Evolutionary conservation across 2,113 vertebrate genomes (phyloP).

Genomic region (Centropus bengalensis): DNA sequence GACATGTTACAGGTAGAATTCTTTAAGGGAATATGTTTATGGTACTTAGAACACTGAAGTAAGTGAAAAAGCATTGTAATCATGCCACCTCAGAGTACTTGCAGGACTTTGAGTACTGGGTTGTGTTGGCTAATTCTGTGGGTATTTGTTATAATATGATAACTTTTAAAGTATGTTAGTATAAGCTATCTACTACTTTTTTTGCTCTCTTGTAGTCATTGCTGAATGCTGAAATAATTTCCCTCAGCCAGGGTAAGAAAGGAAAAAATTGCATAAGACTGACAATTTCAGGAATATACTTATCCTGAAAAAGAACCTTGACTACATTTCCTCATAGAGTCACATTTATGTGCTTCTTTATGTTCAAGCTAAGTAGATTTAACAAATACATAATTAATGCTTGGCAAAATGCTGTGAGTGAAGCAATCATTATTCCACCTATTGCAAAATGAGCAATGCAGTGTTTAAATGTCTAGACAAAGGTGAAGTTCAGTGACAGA

Average conservation of each 20-base stretch:
- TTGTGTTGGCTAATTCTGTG: not conserved
- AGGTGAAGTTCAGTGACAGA: not conserved
- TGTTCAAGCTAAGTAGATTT: not conserved
- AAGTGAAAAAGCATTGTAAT: not conserved
- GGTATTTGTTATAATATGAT: not conserved
- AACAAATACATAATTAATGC: not conserved
- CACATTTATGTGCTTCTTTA: not conserved
- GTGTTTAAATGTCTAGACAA: not conserved
- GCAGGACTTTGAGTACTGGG: not conserved
- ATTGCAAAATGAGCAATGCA: not conserved
- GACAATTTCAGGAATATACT: not conserved
- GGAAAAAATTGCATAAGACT: not conserved
- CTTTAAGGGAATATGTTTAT: not conserved
- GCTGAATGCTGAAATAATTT: not conserved
- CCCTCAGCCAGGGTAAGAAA: not conserved
- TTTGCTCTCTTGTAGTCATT: not conserved
- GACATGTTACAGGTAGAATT: not conserved
- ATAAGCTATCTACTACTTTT: not conserved
- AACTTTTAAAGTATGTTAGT: not conserved
- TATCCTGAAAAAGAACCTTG: not conserved
- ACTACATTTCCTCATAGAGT: not conserved
- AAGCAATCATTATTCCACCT: not conserved
- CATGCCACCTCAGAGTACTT: not conserved
- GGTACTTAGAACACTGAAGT: not conserved
- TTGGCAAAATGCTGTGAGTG: not conserved